Base-by-base conservation (phyloP, 2,113 vertebrate species). In the Triplophysa tibetana region DNA sequence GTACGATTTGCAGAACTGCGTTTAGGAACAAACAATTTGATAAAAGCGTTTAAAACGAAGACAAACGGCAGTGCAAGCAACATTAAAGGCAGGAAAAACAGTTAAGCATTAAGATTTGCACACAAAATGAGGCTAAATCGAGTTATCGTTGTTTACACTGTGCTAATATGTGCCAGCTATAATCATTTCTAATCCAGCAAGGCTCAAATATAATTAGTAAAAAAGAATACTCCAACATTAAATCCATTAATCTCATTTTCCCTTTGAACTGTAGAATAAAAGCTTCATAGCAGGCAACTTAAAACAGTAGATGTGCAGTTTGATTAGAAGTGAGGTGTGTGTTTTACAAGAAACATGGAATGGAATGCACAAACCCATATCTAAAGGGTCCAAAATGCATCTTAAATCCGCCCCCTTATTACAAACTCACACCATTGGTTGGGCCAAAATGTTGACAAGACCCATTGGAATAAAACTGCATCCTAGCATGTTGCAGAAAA, bases 101-200 rank as follows among this genome's bases (percentile, higher is more conserved):
- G 33, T 21, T 12, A 17, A 66, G 9, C 9, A 66, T 5, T 14
- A 43, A 21, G 19, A 68, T 23, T 68, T 41, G 4, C 7, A 43
- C 38, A 21, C 43, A 21, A 23, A 48, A 23, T 16, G 21, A 68
- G n/a, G 54, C 54, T 58, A 8, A 58, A n/a, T 21, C 19, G n/a
- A 58, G 19, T 58, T 23, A 45, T 6, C 12, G 12, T 48, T 19
- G 19, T 52, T 52, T 7, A 56, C 54, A 56, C 9, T 4, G 23
- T n/a, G 24, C 54, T 54, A 29, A 54, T 50, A 70, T 33, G 48
- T 38, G 24, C 17, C 19, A 70, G 54, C 24, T 56, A 29, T 52
- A 19, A 70, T 70, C 14, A 19, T 70, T 70, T 70, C 68, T 70
- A 70, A 69, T 69, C 43, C 66, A 11, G 8, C 54, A 56, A 17